These are phyloP conservation scores for Lacerta agilis DNA, from an alignment of 2,797 vertebrate genomes.

Conservation along the genomic window DNA sequence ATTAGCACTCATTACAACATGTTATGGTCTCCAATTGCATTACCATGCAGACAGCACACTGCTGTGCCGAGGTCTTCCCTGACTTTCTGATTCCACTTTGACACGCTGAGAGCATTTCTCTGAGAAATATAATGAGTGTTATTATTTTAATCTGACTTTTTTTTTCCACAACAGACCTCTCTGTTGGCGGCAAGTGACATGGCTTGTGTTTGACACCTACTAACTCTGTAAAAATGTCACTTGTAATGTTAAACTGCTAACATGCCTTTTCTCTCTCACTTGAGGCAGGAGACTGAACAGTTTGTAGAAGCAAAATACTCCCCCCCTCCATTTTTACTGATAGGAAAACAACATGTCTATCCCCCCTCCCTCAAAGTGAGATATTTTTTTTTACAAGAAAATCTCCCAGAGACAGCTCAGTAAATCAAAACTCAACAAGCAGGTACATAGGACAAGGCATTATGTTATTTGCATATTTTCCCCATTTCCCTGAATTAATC, in stretches of 20 bases:
- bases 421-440: background rate
- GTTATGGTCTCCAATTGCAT: constrained; percentile 38
- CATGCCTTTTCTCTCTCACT: background rate
- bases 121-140: constrained; percentile 40
- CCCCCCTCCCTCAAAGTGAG: background rate
- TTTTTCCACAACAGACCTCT: constrained; percentile 41
- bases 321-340: background rate
- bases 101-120: constrained; percentile 30
- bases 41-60: constrained; percentile 1
- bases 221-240: constrained; percentile 25
- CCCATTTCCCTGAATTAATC: background rate
- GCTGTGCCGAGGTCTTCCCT: constrained; percentile 8
- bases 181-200: constrained; percentile 29
- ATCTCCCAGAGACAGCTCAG: background rate
- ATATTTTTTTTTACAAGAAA: background rate
- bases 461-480: background rate
- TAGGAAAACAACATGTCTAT: background rate
- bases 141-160: constrained; percentile 48
- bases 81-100: constrained; percentile 24
- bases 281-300: rapidly evolving
- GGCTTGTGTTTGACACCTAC: constrained; percentile 51
- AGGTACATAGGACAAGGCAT: background rate
- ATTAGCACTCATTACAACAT: constrained; percentile 55
- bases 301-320: background rate
- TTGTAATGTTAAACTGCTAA: constrained; percentile 28